These are phyloP conservation scores for Lagria hirta DNA, from an alignment of 2,888 invertebrate species.

Conservation along the genomic window DNA sequence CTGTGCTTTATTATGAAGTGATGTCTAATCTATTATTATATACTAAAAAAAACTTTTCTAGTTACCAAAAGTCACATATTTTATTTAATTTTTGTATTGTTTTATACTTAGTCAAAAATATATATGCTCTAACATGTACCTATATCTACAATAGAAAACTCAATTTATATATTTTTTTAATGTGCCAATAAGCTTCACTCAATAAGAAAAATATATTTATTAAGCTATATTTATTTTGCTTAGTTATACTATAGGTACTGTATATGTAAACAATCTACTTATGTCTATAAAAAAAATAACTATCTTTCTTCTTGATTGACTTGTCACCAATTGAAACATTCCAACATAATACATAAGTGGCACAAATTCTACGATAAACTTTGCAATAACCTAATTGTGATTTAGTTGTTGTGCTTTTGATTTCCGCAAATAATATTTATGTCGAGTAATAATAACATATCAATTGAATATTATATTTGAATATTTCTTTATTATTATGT, in stretches of 20 bases:
- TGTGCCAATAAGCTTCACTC: conserved; percentile 35
- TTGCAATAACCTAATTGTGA: conserved; percentile 37
- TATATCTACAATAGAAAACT: conserved; percentile 15
- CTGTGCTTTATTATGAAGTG: conserved; percentile 26
- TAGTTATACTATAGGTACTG: too few species aligned
- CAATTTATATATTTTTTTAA: conserved; percentile 27
- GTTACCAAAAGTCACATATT: conserved; percentile 25
- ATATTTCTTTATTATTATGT: conserved; percentile 22
- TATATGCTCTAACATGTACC: conserved; percentile 14
- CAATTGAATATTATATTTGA: conserved; percentile 27
- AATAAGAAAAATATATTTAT: conserved; percentile 20
- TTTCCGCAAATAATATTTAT: conserved; percentile 34
- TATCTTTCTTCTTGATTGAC: conserved; percentile 16
- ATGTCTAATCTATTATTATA: conserved; percentile 27
- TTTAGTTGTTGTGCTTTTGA: conserved; percentile 34
- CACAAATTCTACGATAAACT: conserved; percentile 31
- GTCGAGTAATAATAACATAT: conserved; percentile 36
- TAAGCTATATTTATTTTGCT: conserved; percentile 13
- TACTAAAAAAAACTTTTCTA: conserved; percentile 26
- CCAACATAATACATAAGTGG: conserved; percentile 37
- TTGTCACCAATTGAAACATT: conserved; percentile 29
- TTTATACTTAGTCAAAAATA: conserved; percentile 15
- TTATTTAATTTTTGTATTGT: conserved; percentile 7
- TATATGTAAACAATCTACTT: conserved; percentile 18
- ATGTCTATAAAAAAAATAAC: conserved; percentile 9